These are phyloP conservation scores for Anabacerthia variegaticeps DNA, from an alignment of 2,797 vertebrate species.

Conservation along the genomic window DNA sequence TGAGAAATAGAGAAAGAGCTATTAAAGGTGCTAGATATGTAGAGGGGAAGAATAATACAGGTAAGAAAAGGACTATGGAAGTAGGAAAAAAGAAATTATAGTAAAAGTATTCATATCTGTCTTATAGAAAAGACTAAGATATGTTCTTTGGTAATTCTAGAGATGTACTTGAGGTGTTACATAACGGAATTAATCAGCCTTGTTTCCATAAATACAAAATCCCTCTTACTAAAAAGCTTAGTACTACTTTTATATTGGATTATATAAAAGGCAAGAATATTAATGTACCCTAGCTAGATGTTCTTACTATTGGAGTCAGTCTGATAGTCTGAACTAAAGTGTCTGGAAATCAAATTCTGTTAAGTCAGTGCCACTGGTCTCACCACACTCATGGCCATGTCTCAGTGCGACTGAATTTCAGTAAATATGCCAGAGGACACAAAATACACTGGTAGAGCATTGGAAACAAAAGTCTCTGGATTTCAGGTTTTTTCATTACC, in stretches of 20 bases:
- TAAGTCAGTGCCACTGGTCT: neutral
- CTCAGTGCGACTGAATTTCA: neutral
- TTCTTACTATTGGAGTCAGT: neutral
- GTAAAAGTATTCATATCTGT: neutral
- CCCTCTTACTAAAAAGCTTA: neutral
- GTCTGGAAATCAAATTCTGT: neutral
- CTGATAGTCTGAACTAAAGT: neutral
- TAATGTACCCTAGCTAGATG: neutral
- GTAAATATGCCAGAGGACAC: neutral
- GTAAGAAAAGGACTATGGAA: neutral
- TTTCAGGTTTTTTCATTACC: neutral
- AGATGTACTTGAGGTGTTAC: neutral
- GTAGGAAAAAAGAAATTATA: neutral
- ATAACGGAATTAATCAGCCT: conserved; percentile 1
- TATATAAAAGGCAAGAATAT: neutral
- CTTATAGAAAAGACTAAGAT: neutral
- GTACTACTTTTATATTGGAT: neutral
- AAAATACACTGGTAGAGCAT: neutral
- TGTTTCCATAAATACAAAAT: neutral
- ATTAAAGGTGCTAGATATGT: neutral
- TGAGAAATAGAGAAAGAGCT: conserved; percentile 38
- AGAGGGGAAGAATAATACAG: neutral
- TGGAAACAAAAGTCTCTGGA: neutral
- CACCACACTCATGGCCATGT: neutral
- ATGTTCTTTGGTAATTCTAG: neutral